Percentiles rank a stretch among this genome's conserved stretches.
These are phyloP conservation scores for Drosophila gunungcola DNA, from an alignment of 1,140 invertebrate species.

Conservation along the genomic window DNA sequence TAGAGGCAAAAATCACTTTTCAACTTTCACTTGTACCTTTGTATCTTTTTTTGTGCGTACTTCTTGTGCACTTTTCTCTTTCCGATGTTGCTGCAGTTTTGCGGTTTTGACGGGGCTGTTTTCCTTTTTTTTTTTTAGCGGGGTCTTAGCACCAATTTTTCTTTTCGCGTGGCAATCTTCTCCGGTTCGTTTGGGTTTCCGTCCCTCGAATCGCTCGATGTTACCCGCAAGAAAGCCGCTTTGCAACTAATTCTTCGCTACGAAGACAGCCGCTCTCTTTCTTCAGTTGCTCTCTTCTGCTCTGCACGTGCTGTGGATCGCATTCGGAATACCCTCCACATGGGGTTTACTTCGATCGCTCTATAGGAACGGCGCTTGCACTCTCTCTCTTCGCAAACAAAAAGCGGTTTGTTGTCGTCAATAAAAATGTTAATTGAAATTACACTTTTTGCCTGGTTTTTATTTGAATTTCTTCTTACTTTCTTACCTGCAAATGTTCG, in stretches of 20 bases:
- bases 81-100: constrained; percentile 19
- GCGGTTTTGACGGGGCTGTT: constrained; percentile 2
- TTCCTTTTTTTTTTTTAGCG: constrained; percentile 12
- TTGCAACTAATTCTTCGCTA: constrained; percentile 73
- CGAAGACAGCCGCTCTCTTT: constrained; percentile 34
- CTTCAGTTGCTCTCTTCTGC: constrained; percentile 6
- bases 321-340: constrained; percentile 48
- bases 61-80: constrained; percentile 44
- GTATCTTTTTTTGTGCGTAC: constrained; percentile 50
- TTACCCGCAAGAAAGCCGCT: constrained; percentile 74
- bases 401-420: constrained; percentile 58
- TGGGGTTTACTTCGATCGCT: constrained; percentile 11
- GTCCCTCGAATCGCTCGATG: constrained; percentile 23
- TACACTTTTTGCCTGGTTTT: constrained; percentile 41
- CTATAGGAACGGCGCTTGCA: neutral
- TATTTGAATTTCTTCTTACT: constrained; percentile 27
- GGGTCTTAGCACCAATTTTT: constrained; percentile 76
- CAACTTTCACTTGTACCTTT: constrained; percentile 78
- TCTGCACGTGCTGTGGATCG: constrained; percentile 71
- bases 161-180: constrained; percentile 64
- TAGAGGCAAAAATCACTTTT: constrained; percentile 4
- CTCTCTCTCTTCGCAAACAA: constrained; percentile 29
- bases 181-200: constrained; percentile 26
- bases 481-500: constrained; percentile 50
- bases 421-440: constrained; percentile 74